Evolutionary conservation across 2,797 vertebrate species (phyloP), one percentile per base, ranked within the genome.

Genomic region (Holocentrus rufus): DNA sequence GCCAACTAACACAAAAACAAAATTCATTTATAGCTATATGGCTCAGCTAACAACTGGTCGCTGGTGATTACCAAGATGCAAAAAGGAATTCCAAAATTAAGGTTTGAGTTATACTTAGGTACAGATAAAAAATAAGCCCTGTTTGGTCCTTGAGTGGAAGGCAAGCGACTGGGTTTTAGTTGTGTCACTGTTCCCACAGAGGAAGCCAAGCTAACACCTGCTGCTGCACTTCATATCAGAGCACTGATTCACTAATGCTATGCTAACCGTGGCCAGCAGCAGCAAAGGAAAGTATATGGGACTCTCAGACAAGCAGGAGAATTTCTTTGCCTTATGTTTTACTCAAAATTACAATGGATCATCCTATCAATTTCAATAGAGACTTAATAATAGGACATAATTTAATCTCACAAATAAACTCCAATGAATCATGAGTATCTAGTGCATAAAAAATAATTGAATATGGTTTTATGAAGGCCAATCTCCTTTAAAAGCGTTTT

Each of bases 131-230:
- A 39, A 11, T 13, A 11, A 39, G 36, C 11, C 36, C 1, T 39
- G 9, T 36, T 39, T 11, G 36, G 9, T 39, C 36, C 9, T 39
- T 39, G 13, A 13, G 36, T 39, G 36, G 10, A 13, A 7, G 7
- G 7, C 34, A 36, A 7, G 34, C 34, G 7, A 36, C 7, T 36
- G 11, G 22, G 53, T 75, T 78, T 59, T 18, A 53, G 49, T 44
- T 80, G 61, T 10, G 69, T 76, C 70, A 76, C 30, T 18, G 20
- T 76, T 82, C 73, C 67, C 62, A 78, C 76, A 58, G 57, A 9
- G 39, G 25, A 27, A 27, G 31, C 70, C 31, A 42, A 11, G 20
- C 74, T 49, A 53, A 18, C 85, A 89, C 76, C 88, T 90, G 87
- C 79, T 80, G 62, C 82, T 49, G 65, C 67, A 23, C 77, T 57